Evolutionary conservation across 2,113 vertebrate genomes (phyloP), one percentile per base, ranked within the genome.

Genomic region (Tylochromis polylepis): DNA sequence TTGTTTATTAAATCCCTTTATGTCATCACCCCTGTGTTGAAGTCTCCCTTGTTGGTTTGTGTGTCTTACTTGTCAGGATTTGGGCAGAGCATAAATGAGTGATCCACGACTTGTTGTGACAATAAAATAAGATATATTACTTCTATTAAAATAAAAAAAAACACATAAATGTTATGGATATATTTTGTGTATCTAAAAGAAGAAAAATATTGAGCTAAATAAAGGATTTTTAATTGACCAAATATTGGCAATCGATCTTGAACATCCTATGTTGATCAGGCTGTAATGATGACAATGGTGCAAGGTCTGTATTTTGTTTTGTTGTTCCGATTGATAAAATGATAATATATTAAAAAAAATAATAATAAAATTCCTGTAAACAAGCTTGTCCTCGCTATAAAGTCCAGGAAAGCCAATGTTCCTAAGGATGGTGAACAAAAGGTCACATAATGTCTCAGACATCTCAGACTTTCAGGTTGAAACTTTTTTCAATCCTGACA

Each of bases 331-430:
- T 38, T 5, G 8, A 38, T 38, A 5, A 38, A 38, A 38, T 38
- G 8, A 38, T 38, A 38, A 38, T 38, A 38, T 38, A n/a, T n/a
- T n/a, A n/a, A n/a, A n/a, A n/a, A n/a, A n/a, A n/a, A n/a, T n/a
- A n/a, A n/a, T 65, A 3, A 67, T 22, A 67, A 67, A 67, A 41
- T 20, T 41, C 62, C 12, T 3, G 2, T 43, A 27, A 72, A 27
- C 65, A 75, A 75, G 9, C 67, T 49, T 75, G 11, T 49, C 8
- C 67, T 18, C 2, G 1, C 15, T 7, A 49, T 27, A 75, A 49
- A 29, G 24, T 49, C 70, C 70, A 70, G 38, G 11, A 20, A 65
- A 65, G 20, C 60, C 60, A 65, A 38, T 75, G 67, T 49, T 49
- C 41, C 41, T 49, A 51, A 3, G 43, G 43, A 5, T 24, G 49